Evolutionary conservation across 2,888 invertebrate species (phyloP), one percentile per base, ranked within the genome.

Genomic region (Steinernema scapterisci): DNA sequence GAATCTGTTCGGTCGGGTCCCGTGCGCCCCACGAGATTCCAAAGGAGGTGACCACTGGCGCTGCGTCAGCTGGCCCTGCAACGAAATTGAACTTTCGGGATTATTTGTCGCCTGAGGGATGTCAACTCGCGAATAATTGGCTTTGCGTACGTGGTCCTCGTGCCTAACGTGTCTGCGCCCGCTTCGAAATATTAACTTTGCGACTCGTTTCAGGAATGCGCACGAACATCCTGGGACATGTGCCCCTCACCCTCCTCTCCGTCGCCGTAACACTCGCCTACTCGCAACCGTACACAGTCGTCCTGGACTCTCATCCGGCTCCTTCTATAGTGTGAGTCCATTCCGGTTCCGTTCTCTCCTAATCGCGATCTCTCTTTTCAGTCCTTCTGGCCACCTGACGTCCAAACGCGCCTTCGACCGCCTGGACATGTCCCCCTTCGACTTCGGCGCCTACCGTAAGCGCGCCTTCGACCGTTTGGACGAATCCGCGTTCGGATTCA

Each of bases 351-450:
- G 9, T 6, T 9, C 38, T 38, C 38, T 38, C 38, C n/a, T n/a
- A 48, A 48, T 38, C 38, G 21, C 31, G 21, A 54, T 27, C 21
- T 54, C 38, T 31, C 16, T 19, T 16, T 63, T 27, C 63, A 63
- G 63, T 25, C 7, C 63, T 13, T 63, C 63, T 16, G 63, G 25
- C 1, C 63, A 63, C 31, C 16, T 63, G 6, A 63, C 71, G n/a
- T 51, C 73, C 43, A 80, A 80, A 51, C 74, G 80, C 43, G 80
- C 82, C 19, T 80, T 80, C 74, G 80, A 80, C 63, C 82, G 80
- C 21, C 72, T 80, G 21, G 80, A 80, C 63, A 54, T 76, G 72
- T 80, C 79, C 21, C 78, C 80, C 25, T 80, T 80, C 52, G 82
- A 82, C 72, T 80, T 80, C 70, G 80, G 83, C 45, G 73, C 73